These are phyloP conservation scores for Oreortyx pictus DNA, from an alignment of 2,797 vertebrate genomes.

Conservation along the genomic window DNA sequence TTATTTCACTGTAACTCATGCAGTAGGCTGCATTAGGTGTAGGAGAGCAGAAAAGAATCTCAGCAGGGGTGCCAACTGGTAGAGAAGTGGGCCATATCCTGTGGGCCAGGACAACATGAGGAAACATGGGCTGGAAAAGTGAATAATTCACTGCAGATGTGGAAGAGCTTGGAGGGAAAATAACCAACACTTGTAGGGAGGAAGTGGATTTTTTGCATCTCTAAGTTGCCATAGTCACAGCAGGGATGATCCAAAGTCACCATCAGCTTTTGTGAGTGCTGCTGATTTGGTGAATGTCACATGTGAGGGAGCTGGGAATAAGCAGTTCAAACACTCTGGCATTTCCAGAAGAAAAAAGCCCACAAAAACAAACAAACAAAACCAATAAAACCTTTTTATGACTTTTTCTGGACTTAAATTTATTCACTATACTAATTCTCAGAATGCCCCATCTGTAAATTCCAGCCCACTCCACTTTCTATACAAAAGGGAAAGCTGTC, in stretches of 20 bases:
- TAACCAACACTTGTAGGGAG: neutral
- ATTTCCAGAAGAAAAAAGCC: neutral
- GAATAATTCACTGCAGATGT: neutral
- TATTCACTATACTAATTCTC: neutral
- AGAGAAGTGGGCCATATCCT: neutral
- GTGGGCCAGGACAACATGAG: neutral
- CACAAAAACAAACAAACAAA: neutral
- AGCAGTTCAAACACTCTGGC: neutral
- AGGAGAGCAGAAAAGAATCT: neutral
- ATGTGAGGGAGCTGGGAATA: neutral
- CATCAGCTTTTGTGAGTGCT: conserved; percentile 15
- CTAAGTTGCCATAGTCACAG: neutral
- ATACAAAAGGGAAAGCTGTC: neutral
- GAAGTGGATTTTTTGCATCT: neutral
- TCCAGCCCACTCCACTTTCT: neutral
- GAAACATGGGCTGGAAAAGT: neutral
- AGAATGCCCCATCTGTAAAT: neutral
- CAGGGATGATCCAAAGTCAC: neutral
- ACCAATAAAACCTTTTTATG: neutral
- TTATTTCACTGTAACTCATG: accelerated
- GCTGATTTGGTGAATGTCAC: neutral
- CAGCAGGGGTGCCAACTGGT: neutral
- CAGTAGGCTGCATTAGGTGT: accelerated
- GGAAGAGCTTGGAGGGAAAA: neutral
- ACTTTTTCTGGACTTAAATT: neutral